phyloP scores from a whole-genome alignment of 1,140 invertebrate species.

The Eueides isabella region DNA sequence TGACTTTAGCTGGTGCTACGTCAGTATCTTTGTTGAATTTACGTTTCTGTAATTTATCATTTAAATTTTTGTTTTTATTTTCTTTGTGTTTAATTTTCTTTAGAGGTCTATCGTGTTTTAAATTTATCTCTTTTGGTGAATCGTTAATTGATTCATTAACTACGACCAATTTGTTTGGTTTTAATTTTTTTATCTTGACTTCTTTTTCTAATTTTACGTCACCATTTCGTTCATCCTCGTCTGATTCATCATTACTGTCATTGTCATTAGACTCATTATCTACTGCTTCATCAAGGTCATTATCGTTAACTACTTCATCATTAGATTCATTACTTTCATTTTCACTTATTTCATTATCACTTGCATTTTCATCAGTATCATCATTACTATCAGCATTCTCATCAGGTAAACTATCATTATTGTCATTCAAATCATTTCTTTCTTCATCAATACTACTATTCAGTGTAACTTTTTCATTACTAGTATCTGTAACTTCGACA shows the following conservation, averaged over 20 bases:
- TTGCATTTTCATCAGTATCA: conserved; percentile 12
- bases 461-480: conserved; percentile 27
- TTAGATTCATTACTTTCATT: conserved; percentile 22
- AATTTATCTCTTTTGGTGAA: not conserved
- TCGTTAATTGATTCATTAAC: not conserved
- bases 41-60: conserved; percentile 63
- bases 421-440: conserved; percentile 33
- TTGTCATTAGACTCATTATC: not conserved
- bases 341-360: conserved; percentile 17
- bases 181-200: conserved; percentile 24
- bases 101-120: not conserved
- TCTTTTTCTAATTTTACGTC: conserved; percentile 27
- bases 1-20: conserved; percentile 45
- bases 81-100: conserved; percentile 52
- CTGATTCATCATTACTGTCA: not conserved
- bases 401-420: conserved; percentile 32
- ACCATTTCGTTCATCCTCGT: not conserved
- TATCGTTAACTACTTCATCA: conserved; percentile 11
- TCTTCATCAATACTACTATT: conserved; percentile 27
- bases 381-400: conserved; percentile 19
- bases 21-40: conserved; percentile 66
- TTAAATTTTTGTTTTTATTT: conserved; percentile 71
- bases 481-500: conserved; percentile 56
- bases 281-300: conserved; percentile 19
- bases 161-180: conserved; percentile 7